Percentiles rank a stretch among this genome's conserved stretches.
These are phyloP conservation scores for Crotalus viridis DNA, from an alignment of 2,113 vertebrate genomes.

Conservation along the genomic window DNA sequence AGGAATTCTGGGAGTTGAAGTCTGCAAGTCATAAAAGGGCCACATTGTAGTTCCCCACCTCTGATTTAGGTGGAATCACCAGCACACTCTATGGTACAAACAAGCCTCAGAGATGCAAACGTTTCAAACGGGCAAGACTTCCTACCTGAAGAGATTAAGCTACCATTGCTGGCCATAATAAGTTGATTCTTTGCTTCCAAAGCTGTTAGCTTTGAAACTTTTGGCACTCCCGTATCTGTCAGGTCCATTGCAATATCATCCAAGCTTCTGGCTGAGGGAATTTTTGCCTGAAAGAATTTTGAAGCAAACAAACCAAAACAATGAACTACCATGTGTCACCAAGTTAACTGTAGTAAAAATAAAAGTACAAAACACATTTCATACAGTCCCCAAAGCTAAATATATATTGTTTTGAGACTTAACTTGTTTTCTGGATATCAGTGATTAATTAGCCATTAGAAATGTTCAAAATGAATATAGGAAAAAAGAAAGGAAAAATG, in stretches of 20 bases:
- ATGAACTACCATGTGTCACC: neutral
- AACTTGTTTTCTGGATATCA: neutral
- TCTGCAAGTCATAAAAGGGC: neutral
- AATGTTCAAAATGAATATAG: constrained; percentile 31
- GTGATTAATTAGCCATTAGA: neutral
- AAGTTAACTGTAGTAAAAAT: constrained; percentile 37
- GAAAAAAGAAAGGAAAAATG: constrained; percentile 4
- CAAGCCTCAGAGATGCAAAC: neutral
- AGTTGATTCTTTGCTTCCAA: constrained; percentile 84
- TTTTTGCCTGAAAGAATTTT: constrained; percentile 80
- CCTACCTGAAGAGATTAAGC: constrained; percentile 91
- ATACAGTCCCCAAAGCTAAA: constrained; percentile 32
- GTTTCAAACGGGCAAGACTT: fast-evolving
- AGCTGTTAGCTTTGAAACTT: constrained; percentile 78
- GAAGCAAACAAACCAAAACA: neutral
- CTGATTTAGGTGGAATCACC: neutral
- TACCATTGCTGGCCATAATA: constrained; percentile 95
- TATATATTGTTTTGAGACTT: neutral
- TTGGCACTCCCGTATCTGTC: constrained; percentile 79
- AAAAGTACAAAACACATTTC: constrained; percentile 19
- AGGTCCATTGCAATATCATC: constrained; percentile 93
- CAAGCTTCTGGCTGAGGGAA: constrained; percentile 86
- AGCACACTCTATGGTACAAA: neutral
- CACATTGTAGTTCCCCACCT: neutral
- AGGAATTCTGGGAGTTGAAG: neutral